Evolutionary conservation across 2,113 vertebrate genomes (phyloP), one percentile per base, ranked within the genome.

Genomic region (Psophia crepitans): DNA sequence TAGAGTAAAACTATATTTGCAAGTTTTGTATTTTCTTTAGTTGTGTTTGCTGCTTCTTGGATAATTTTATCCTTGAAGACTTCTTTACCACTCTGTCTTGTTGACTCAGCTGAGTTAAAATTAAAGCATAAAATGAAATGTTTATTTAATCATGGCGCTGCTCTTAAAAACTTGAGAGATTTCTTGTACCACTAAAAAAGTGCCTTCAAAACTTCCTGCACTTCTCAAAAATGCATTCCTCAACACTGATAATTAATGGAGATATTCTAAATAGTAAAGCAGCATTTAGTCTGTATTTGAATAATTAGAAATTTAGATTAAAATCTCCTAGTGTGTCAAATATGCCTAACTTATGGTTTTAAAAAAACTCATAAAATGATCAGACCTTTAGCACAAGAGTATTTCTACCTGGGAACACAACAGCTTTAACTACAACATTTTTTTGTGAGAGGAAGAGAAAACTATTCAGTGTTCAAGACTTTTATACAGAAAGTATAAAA

Each of bases 121-220:
- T 95, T 97, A 93, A 91, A 94, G 88, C 94, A 95, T 97, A 90
- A 94, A 96, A 95, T 94, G 86, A 95, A 97, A 97, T 96, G 93
- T 95, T 96, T 97, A 93, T 96, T 97, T 96, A 96, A 95, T 96
- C 84, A 87, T 69, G 81, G 46, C 0, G 8, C 53, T 64, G 75
- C 68, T 96, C 87, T 93, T 93, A 78, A 95, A 89, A 96, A 91
- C 84, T 97, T 66, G 76, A 96, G 93, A 87, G 80, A 61, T 94
- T 96, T 92, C 53, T 92, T 96, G 51, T 83, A 58, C 73, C 70
- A 41, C 89, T 91, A 88, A 92, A 94, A 96, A 92, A 71, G 41
- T 56, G 54, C 35, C 63, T 91, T 95, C 74, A 92, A 93, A 92
- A 96, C 58, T 95, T 95, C 65, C 87, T 80, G 76, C 94, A 89